Conservation (phyloP, 1,140 invertebrate genomes). For the Panulirus ornatus region DNA sequence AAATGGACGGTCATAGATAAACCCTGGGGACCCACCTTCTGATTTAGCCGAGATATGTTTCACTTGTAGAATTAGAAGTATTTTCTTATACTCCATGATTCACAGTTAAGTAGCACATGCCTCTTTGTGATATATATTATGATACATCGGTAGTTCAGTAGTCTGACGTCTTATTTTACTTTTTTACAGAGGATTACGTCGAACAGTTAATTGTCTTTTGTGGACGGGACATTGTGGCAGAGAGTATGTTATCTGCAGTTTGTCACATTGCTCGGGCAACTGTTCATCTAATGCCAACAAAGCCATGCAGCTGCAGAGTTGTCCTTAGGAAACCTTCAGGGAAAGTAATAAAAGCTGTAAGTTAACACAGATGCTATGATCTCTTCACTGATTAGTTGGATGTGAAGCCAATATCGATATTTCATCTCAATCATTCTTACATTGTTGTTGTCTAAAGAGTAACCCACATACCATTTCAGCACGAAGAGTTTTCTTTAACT, state of each 20-base stretch:
- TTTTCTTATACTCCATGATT: too few species aligned
- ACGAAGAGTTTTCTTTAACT: constrained; percentile 36
- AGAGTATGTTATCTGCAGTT: constrained; percentile 9
- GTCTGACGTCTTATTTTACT: constrained; percentile 5
- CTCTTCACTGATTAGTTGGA: too few species aligned
- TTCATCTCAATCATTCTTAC: too few species aligned
- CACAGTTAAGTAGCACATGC: too few species aligned
- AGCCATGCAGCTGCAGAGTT: background rate
- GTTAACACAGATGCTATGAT: background rate
- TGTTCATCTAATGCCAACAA: constrained; percentile 7
- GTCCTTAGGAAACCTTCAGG: constrained; percentile 30
- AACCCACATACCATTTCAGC: constrained; percentile 12
- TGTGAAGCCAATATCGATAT: too few species aligned
- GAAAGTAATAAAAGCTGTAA: constrained; percentile 42
- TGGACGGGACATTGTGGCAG: constrained; percentile 25
- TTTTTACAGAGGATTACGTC: background rate
- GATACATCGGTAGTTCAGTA: too few species aligned
- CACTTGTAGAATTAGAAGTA: too few species aligned
- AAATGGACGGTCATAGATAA: too few species aligned
- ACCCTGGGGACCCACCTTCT: too few species aligned
- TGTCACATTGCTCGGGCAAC: background rate
- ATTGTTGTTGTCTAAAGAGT: too few species aligned
- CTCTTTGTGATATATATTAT: too few species aligned
- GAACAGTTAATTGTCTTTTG: constrained; percentile 34
- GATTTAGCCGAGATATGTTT: too few species aligned